These are phyloP conservation scores for Pomatorhinus ruficollis DNA, from an alignment of 2,113 vertebrate species.

Conservation along the genomic window DNA sequence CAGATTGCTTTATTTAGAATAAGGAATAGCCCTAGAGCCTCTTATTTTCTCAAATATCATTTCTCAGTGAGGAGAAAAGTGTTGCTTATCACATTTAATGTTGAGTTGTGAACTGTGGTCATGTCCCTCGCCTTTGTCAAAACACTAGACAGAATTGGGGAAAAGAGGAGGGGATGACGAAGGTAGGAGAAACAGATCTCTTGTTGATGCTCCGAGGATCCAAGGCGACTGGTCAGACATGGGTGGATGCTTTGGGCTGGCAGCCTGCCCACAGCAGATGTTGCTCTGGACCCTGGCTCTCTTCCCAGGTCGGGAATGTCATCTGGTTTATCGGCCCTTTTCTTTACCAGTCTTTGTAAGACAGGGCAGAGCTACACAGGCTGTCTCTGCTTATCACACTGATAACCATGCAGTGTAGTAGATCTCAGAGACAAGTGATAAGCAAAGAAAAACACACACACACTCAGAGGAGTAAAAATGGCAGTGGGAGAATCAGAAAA, in stretches of 20 bases:
- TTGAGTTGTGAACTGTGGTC: neutral
- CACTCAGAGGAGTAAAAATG: neutral
- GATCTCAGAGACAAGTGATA: neutral
- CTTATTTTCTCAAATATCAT: neutral
- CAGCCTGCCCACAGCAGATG: conserved; percentile 32
- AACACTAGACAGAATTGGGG: neutral
- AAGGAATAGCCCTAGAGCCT: neutral
- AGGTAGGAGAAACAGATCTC: neutral
- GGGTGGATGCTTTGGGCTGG: conserved; percentile 22
- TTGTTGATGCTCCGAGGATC: neutral
- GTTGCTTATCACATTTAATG: neutral
- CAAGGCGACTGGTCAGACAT: neutral
- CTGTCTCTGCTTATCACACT: neutral
- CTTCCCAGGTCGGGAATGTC: conserved; percentile 34
- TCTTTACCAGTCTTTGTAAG: conserved; percentile 12
- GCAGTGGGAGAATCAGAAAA: neutral
- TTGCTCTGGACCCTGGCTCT: conserved; percentile 35
- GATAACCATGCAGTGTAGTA: neutral
- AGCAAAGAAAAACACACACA: neutral
- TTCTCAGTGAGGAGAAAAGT: neutral
- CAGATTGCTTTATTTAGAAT: neutral
- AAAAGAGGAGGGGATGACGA: neutral
- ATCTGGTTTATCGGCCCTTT: neutral
- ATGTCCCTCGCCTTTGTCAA: neutral
- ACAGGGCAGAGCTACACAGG: neutral